Evolutionary conservation across 2,113 vertebrate species (phyloP).

Genomic region (Sprattus sprattus): DNA sequence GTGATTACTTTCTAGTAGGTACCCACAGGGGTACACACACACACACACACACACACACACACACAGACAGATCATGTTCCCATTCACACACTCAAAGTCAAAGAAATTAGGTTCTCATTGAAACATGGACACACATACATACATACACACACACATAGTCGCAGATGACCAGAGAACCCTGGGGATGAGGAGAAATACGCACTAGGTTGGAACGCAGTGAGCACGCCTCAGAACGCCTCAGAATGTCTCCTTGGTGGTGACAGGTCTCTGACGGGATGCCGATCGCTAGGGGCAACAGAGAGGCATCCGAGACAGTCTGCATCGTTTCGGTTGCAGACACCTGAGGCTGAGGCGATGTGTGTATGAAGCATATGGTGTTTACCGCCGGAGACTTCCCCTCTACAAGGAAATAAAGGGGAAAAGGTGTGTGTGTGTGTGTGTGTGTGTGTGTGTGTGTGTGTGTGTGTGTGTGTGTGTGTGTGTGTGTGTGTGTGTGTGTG

Average conservation of each 20-base stretch:
- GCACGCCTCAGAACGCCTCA: neutral
- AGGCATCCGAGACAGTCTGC: neutral
- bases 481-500: conserved; percentile 5
- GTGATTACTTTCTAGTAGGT: neutral
- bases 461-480: neutral
- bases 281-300: neutral
- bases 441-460: neutral
- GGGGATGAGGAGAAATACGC: neutral
- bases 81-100: neutral
- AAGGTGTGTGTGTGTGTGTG: too few species aligned
- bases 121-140: neutral
- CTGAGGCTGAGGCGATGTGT: neutral
- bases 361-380: neutral
- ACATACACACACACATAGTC: neutral
- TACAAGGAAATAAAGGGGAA: too few species aligned
- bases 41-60: neutral
- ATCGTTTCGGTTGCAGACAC: neutral
- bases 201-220: neutral
- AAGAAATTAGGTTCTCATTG: neutral
- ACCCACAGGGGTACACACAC: neutral
- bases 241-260: neutral
- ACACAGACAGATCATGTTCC: neutral
- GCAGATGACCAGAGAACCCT: neutral
- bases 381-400: neutral
- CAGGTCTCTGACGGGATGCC: neutral